Conservation (phyloP, 2,888 invertebrate species). For the Philhelius pedissequus region DNA sequence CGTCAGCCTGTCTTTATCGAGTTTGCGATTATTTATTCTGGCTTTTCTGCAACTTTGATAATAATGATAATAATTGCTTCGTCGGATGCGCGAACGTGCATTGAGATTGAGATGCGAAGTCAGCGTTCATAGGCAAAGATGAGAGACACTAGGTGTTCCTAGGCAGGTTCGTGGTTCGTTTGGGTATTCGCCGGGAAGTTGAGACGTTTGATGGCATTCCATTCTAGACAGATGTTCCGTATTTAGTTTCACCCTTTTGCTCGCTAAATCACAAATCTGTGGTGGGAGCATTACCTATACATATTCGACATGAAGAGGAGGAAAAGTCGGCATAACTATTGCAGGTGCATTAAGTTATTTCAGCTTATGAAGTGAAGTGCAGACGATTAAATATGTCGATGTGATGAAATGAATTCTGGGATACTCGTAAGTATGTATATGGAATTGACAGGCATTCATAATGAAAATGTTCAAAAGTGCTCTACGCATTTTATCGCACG, state of each 20-base stretch:
- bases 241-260: constrained; percentile 65
- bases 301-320: not conserved
- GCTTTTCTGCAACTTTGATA: constrained; percentile 67
- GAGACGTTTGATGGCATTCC: constrained; percentile 68
- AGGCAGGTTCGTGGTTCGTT: not conserved
- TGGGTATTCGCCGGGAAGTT: constrained; percentile 51
- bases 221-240: constrained; percentile 67
- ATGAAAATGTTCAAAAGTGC: constrained; percentile 38
- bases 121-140: constrained; percentile 32
- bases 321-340: constrained; percentile 31
- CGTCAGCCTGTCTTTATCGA: constrained; percentile 42
- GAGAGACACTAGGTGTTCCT: constrained; percentile 38
- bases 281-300: not conserved
- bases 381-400: constrained; percentile 55
- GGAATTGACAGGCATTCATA: constrained; percentile 8
- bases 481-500: constrained; percentile 46
- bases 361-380: constrained; percentile 20
- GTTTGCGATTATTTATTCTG: constrained; percentile 61
- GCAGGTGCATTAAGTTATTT: constrained; percentile 67
- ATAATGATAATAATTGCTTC: constrained; percentile 65
- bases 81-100: constrained; percentile 51
- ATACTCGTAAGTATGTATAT: not conserved
- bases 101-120: constrained; percentile 16
- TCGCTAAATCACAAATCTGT: constrained; percentile 20
- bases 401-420: constrained; percentile 36